phyloP scores from a whole-genome alignment of 92 coral and sea anemone genomes.

The Diadumene lineata region DNA sequence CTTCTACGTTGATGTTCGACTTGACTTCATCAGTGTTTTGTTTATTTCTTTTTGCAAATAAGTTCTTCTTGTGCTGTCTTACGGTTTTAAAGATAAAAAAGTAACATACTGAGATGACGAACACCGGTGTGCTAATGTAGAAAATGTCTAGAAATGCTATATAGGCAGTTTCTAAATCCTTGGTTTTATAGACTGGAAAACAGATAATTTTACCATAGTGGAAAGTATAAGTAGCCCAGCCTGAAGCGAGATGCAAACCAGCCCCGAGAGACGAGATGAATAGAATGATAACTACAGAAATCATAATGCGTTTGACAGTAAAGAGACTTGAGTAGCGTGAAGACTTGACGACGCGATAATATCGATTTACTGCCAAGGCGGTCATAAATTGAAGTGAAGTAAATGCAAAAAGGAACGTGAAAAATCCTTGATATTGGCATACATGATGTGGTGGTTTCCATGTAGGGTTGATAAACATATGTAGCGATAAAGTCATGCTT shows the following conservation, averaged over 20 bases:
- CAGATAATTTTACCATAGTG: conserved; percentile 81
- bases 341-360: conserved; percentile 76
- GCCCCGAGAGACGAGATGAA: conserved; percentile 72
- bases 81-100: conserved; percentile 66
- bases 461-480: conserved; percentile 59
- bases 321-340: conserved; percentile 53
- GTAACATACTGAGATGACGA: conserved; percentile 56
- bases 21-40: neutral
- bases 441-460: conserved; percentile 56
- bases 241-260: conserved; percentile 48
- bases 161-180: conserved; percentile 49
- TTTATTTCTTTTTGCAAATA: neutral
- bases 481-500: conserved; percentile 68
- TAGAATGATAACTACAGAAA: conserved; percentile 40
- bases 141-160: conserved; percentile 64
- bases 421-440: conserved; percentile 81
- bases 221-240: conserved; percentile 59
- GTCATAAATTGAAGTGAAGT: conserved; percentile 77
- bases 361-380: conserved; percentile 81
- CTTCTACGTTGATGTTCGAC: conserved; percentile 54
- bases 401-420: conserved; percentile 65
- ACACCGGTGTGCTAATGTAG: conserved; percentile 54
- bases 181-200: conserved; percentile 52
- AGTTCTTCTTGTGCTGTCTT: conserved; percentile 44
- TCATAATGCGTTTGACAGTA: conserved; percentile 37